Conservation (phyloP, 2,113 vertebrate genomes). For the Pluvialis apricaria region DNA sequence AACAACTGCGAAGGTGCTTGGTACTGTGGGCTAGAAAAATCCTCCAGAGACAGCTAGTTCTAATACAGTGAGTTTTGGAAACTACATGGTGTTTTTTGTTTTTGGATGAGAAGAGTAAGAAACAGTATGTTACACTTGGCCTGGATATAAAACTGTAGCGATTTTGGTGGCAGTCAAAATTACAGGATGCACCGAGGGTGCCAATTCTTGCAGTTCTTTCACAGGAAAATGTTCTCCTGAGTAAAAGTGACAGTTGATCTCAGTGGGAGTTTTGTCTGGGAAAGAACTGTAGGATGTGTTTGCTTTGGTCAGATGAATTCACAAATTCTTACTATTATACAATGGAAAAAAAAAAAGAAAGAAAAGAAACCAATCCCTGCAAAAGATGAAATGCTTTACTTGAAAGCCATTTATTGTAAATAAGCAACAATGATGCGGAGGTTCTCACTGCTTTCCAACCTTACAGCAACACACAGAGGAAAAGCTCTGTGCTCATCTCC, state of each 20-base stretch:
- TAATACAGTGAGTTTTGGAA: not conserved
- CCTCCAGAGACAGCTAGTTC: not conserved
- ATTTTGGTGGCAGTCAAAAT: not conserved
- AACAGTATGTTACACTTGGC: not conserved
- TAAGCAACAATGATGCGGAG: not conserved
- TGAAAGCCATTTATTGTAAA: not conserved
- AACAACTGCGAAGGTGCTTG: not conserved
- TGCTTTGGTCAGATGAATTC: conserved; percentile 51
- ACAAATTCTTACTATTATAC: not conserved
- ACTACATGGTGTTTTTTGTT: not conserved
- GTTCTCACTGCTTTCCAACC: not conserved
- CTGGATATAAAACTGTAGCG: not conserved
- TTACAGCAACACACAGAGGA: not conserved
- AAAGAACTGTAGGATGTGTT: conserved; percentile 30
- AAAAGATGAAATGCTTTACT: not conserved
- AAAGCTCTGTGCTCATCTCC: not conserved
- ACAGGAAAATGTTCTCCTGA: conserved; percentile 7
- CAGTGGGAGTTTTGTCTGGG: conserved; percentile 34
- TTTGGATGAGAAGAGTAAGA: not conserved
- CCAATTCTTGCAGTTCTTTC: conserved; percentile 1
- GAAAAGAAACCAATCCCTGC: not conserved
- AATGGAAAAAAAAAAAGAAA: not conserved
- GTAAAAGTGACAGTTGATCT: conserved; percentile 36
- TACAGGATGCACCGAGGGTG: not conserved
- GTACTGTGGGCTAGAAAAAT: not conserved